These are phyloP conservation scores for Nothocercus julius DNA, from an alignment of 2,113 vertebrate species.

Conservation along the genomic window DNA sequence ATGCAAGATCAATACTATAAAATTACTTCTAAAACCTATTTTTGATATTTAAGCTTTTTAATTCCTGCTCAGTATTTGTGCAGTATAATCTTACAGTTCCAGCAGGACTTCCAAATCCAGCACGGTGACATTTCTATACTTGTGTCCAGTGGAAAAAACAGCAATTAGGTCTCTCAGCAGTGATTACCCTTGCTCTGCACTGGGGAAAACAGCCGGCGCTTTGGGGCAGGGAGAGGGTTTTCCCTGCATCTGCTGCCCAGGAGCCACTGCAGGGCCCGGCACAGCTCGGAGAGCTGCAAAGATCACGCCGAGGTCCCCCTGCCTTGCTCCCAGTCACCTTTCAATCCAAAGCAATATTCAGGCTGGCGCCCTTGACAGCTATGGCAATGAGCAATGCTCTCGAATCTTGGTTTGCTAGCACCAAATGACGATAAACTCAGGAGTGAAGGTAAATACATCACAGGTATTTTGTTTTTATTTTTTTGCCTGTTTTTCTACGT, in stretches of 20 bases:
- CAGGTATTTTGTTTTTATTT: not conserved
- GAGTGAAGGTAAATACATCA: not conserved
- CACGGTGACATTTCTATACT: not conserved
- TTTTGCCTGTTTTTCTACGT: not conserved
- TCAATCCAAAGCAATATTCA: not conserved
- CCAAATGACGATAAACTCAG: not conserved
- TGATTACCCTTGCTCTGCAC: not conserved
- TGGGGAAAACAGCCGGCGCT: not conserved
- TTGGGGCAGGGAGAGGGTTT: not conserved
- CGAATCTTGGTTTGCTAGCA: not conserved
- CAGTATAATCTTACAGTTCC: not conserved
- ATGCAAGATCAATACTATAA: conserved; percentile 24
- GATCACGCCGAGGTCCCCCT: not conserved
- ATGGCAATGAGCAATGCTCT: not conserved
- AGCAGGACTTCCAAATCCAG: not conserved
- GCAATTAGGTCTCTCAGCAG: not conserved
- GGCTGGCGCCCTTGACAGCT: not conserved
- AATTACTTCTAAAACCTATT: not conserved
- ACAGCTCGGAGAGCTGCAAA: not conserved
- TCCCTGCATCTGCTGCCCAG: not conserved
- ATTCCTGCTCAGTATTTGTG: not conserved
- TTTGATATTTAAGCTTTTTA: not conserved
- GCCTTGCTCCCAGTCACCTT: not conserved
- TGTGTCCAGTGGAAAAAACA: not conserved
- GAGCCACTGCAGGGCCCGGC: not conserved